Evolutionary conservation across 2,888 invertebrate species (phyloP).

Genomic region (Rotaria magnacalcarata): DNA sequence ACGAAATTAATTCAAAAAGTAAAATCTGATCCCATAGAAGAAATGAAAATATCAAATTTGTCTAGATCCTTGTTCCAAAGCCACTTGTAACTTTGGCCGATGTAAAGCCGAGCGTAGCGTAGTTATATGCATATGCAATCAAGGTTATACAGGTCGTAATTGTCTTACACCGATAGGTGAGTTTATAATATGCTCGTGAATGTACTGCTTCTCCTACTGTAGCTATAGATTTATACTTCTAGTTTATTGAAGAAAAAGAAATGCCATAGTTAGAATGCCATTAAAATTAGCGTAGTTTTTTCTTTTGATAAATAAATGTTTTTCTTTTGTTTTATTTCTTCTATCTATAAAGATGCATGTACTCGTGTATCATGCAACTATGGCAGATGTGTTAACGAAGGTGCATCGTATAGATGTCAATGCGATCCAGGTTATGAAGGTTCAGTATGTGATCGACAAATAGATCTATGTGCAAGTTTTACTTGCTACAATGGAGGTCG

Average conservation of each 20-base stretch:
- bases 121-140: background rate
- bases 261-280: background rate
- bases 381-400: background rate
- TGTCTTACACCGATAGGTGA: background rate
- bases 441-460: slow-evolving; percentile 11
- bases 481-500: slow-evolving; percentile 17
- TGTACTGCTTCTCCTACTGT: background rate
- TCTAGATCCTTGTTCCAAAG: background rate
- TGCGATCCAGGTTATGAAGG: background rate
- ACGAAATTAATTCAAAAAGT: too few relatives aligned
- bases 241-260: too few relatives aligned
- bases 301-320: background rate
- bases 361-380: background rate
- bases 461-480: background rate
- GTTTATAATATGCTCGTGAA: background rate
- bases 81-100: background rate
- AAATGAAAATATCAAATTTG: background rate
- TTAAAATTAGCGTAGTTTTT: too few relatives aligned
- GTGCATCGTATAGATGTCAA: background rate
- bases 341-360: slow-evolving; percentile 20
- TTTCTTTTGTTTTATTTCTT: background rate
- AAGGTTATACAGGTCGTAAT: background rate
- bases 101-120: background rate
- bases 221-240: too few relatives aligned
- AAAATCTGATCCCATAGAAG: background rate